Evolutionary conservation across 1,140 invertebrate species (phyloP).

Genomic region (Xylocopa sonorina): DNA sequence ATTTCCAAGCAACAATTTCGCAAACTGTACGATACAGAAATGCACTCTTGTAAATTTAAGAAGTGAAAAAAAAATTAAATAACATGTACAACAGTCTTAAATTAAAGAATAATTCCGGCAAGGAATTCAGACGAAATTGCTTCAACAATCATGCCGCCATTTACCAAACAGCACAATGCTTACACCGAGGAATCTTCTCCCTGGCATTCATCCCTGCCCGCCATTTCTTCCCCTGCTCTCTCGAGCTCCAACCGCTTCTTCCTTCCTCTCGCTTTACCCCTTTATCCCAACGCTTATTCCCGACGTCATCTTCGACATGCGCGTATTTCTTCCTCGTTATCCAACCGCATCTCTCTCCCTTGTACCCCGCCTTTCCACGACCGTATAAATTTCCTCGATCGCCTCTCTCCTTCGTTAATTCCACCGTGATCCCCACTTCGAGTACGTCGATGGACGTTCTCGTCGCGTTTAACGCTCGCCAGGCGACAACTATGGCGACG

Average conservation of each 20-base stretch:
- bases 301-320: not conserved
- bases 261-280: not conserved
- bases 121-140: not conserved
- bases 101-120: not conserved
- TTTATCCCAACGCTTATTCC: not conserved
- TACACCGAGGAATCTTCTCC: not conserved
- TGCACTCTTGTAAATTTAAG: not conserved
- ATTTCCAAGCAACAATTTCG: too few relatives aligned
- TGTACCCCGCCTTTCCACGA: not conserved
- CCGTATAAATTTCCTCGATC: not conserved
- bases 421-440: not conserved
- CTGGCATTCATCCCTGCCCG: not conserved
- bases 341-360: not conserved
- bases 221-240: not conserved
- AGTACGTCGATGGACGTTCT: not conserved
- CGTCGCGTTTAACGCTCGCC: not conserved
- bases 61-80: not conserved
- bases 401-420: not conserved
- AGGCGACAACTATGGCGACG: not conserved
- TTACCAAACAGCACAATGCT: constrained; percentile 11
- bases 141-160: not conserved
- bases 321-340: not conserved
- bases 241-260: not conserved
- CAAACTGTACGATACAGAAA: not conserved
- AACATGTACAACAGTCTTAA: not conserved